Conservation (phyloP, 2,888 invertebrate species). For the Dermolepida albohirtum region DNA sequence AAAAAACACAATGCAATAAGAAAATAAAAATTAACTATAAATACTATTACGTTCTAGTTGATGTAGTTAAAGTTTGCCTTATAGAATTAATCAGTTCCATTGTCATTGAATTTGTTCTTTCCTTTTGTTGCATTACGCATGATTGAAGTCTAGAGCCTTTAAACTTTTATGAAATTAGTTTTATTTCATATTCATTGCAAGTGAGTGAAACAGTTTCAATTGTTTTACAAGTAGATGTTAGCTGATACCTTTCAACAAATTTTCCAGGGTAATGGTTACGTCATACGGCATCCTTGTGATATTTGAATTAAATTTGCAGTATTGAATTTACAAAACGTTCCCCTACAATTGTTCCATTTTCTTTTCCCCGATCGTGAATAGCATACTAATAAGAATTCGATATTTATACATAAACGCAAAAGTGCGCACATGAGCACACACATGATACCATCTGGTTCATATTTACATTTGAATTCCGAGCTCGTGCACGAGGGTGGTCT, state of each 20-base stretch:
- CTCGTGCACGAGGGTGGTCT: conserved; percentile 12
- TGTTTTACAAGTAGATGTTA: neutral
- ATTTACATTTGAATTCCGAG: conserved; percentile 26
- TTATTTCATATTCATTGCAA: too few species aligned
- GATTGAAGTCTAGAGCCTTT: too few species aligned
- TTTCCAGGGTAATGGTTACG: conserved; percentile 16
- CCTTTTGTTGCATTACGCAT: too few species aligned
- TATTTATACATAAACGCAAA: conserved; percentile 7
- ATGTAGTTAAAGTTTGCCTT: too few species aligned
- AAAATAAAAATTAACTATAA: too few species aligned
- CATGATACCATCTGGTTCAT: conserved; percentile 20
- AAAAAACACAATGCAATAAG: too few species aligned
- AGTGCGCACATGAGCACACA: conserved; percentile 9
- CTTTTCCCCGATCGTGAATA: conserved; percentile 9
- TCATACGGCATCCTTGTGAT: neutral
- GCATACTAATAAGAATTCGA: conserved; percentile 18
- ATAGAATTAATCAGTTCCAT: too few species aligned
- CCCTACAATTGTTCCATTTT: conserved; percentile 16
- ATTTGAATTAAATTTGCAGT: conserved; percentile 20
- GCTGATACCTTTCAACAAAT: conserved; percentile 2
- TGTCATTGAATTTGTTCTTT: too few species aligned
- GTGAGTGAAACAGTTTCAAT: too few species aligned
- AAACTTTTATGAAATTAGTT: too few species aligned
- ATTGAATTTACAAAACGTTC: conserved; percentile 23
- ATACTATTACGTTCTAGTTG: too few species aligned